Percentiles rank a stretch among this genome's conserved stretches.
Conservation (phyloP, 2,113 vertebrate species). For the Chaetodon trifascialis region DNA sequence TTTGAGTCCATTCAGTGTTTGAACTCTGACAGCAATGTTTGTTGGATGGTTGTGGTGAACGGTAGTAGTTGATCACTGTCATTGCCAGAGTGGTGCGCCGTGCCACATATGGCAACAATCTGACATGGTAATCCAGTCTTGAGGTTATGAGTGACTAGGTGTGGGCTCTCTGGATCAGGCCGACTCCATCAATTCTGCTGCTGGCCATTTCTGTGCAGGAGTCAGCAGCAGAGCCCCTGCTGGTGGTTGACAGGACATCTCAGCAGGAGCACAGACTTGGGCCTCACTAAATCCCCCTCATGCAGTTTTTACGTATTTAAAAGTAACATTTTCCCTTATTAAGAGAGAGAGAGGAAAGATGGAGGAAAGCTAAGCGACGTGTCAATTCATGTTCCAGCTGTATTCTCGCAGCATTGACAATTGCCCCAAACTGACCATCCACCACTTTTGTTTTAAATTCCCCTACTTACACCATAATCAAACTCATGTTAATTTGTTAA, state of each 20-base stretch:
- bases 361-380: conserved; percentile 35
- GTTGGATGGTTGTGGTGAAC: conserved; percentile 72
- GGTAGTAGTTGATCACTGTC: conserved; percentile 82
- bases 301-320: conserved; percentile 25
- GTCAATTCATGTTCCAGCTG: conserved; percentile 34
- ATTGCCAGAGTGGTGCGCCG: conserved; percentile 73
- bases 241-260: conserved; percentile 68
- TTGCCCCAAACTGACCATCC: background rate
- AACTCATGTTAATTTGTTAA: conserved; percentile 53
- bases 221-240: conserved; percentile 56
- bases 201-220: conserved; percentile 52
- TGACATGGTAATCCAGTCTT: conserved; percentile 81
- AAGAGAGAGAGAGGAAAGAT: conserved; percentile 8
- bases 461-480: conserved; percentile 29
- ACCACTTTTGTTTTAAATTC: conserved; percentile 23
- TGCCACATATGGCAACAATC: conserved; percentile 87
- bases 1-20: conserved; percentile 56
- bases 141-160: conserved; percentile 82
- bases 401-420: background rate
- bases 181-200: conserved; percentile 75
- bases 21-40: conserved; percentile 74
- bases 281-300: conserved; percentile 40
- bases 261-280: conserved; percentile 60
- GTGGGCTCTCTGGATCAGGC: conserved; percentile 75
- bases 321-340: conserved; percentile 54